phyloP scores from a whole-genome alignment of 2,113 vertebrate species.

The Rhinolophus sinicus region DNA sequence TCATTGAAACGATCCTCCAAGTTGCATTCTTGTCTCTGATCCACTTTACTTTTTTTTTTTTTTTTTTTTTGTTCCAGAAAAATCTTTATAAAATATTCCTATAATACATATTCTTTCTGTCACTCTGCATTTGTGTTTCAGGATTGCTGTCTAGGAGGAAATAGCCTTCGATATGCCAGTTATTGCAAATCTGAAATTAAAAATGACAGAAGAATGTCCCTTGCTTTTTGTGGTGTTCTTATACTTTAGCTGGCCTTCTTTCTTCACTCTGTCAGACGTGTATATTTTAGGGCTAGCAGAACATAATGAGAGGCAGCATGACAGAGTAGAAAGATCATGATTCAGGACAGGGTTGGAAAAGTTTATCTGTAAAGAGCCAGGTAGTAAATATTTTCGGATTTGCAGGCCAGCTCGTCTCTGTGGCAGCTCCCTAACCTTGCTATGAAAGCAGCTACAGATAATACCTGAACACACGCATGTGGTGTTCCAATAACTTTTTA shows the following conservation, averaged over 20 bases:
- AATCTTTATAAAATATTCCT: conserved; percentile 11
- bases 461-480: neutral
- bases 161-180: neutral
- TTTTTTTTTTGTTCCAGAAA: neutral
- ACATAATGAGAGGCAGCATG: neutral
- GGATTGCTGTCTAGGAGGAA: neutral
- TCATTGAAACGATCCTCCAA: neutral
- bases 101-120: neutral
- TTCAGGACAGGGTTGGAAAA: conserved; percentile 18
- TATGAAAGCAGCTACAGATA: neutral
- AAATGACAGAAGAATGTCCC: neutral
- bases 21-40: neutral
- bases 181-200: conserved; percentile 35
- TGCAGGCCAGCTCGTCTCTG: neutral
- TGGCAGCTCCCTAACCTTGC: neutral
- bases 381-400: conserved; percentile 19
- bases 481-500: neutral
- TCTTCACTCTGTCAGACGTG: neutral
- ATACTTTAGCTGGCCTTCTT: neutral
- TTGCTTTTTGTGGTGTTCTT: neutral
- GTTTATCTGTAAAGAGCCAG: neutral
- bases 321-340: neutral
- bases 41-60: neutral
- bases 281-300: neutral
- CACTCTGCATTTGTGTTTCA: conserved; percentile 26